These are phyloP conservation scores for Cosmia pyralina DNA, from an alignment of 2,888 invertebrate genomes.

Conservation along the genomic window DNA sequence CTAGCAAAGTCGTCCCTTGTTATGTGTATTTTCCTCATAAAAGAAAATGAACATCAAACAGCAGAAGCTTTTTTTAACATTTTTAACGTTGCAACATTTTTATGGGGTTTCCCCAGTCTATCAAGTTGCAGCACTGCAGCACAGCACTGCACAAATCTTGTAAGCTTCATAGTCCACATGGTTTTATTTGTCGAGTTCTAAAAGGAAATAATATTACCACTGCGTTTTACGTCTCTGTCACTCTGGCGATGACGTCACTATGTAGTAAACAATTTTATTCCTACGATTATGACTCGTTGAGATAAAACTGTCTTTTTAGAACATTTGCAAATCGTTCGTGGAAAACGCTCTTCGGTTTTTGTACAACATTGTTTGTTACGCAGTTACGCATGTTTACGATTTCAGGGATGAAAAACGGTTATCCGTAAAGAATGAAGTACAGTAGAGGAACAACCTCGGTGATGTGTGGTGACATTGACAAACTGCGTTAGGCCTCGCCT, in stretches of 20 bases:
- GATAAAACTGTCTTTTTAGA: constrained; percentile 32
- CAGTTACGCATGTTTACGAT: constrained; percentile 45
- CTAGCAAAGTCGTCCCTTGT: neutral
- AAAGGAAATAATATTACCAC: constrained; percentile 24
- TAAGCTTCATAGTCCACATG: neutral
- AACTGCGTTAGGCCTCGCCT: constrained; percentile 32
- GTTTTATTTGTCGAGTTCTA: constrained; percentile 17
- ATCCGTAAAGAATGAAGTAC: constrained; percentile 36
- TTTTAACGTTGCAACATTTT: constrained; percentile 26
- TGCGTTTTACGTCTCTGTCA: constrained; percentile 14
- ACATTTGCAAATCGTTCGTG: constrained; percentile 26
- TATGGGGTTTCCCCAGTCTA: neutral
- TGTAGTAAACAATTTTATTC: constrained; percentile 46
- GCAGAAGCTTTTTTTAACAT: neutral
- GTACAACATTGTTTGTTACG: constrained; percentile 27
- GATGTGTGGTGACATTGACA: constrained; percentile 58
- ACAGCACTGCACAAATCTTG: neutral
- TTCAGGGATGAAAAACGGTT: constrained; percentile 36
- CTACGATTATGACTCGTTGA: constrained; percentile 22
- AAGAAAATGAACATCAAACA: constrained; percentile 2
- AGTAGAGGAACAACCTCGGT: constrained; percentile 36
- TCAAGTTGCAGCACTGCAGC: constrained; percentile 10
- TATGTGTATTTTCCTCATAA: neutral
- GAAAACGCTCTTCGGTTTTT: constrained; percentile 12
- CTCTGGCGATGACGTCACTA: constrained; percentile 25